Base-by-base conservation (phyloP, 2,113 vertebrate genomes). In the Columba livia region DNA sequence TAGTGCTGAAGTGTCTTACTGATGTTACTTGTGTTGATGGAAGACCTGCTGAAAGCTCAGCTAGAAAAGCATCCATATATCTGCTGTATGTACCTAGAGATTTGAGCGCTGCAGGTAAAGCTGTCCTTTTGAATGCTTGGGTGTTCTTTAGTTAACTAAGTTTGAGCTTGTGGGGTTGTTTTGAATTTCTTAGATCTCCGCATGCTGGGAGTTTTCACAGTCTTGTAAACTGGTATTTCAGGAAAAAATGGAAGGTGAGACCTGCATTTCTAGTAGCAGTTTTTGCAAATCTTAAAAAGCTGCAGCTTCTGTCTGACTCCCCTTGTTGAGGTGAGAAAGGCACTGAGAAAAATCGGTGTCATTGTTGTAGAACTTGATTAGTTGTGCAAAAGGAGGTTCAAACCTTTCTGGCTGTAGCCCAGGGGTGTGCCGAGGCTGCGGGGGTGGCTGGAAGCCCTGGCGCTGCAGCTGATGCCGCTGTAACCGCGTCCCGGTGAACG, bases 401-500 rank as follows among this genome's bases (percentile, higher is more conserved):
- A 69, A 10, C 26, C 23, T 77, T 36, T 7, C 11, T 72, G 50
- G 13, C 47, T 79, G 11, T 53, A 34, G 42, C 61, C 28, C 4
- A 38, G 31, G 19, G 32, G 26, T 15, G 8, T 40, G 69, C 47
- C 40, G 51, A 62, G 62, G 67, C 47, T 57, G 3, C 2, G 2
- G 53, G 6, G 2, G 40, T 19, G 28, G 29, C 34, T 20, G 58
- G 77, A 61, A 78, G 62, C 62, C 0, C 0, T 9, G 20, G 34
- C 15, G 26, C 73, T 65, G 32, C 36, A 28, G 28, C 34, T 3
- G 0, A 40, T 54, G 34, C 15, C 23, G 3, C 65, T 34, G 14
- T 31, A 26, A 9, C 51, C 14, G 42, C 7, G 4, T 86, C 65
- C 54, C 50, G 13, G 16, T 18, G 58, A 6, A 13, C 0, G 0